Percentiles rank a stretch among this genome's conserved stretches.
Evolutionary conservation across 2,797 vertebrate species (phyloP).

Genomic region (Hemibagrus guttatus): DNA sequence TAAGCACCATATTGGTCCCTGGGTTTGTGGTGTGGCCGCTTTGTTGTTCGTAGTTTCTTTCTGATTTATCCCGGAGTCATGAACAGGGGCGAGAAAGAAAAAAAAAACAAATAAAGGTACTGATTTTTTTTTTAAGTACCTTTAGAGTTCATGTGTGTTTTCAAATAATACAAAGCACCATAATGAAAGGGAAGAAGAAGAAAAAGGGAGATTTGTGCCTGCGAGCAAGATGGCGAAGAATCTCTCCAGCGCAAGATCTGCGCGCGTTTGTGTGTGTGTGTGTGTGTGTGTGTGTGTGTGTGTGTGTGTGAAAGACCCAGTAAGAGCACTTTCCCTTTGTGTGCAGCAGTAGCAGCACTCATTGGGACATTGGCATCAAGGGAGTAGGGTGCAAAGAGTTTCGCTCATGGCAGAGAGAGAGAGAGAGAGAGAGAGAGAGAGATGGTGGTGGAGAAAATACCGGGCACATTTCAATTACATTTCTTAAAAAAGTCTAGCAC

Average conservation of each 20-base stretch:
- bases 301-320: constrained; percentile 58
- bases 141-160: constrained; percentile 82
- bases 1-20: neutral
- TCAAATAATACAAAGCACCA: constrained; percentile 78
- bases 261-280: constrained; percentile 34
- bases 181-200: constrained; percentile 82
- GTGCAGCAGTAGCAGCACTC: constrained; percentile 66
- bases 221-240: constrained; percentile 73
- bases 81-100: constrained; percentile 31
- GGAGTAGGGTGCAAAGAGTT: constrained; percentile 75
- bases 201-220: constrained; percentile 70
- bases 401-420: constrained; percentile 71
- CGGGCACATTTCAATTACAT: constrained; percentile 74
- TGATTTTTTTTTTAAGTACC: constrained; percentile 71
- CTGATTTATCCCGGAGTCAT: constrained; percentile 72
- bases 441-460: constrained; percentile 60
- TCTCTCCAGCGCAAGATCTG: constrained; percentile 61
- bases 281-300: constrained; percentile 38
- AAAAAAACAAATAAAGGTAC: constrained; percentile 57
- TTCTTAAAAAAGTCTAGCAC: neutral
- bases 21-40: constrained; percentile 67
- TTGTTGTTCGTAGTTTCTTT: constrained; percentile 70
- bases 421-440: constrained; percentile 65
- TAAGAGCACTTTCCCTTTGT: constrained; percentile 79
- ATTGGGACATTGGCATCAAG: constrained; percentile 74